These are phyloP conservation scores for Manis crassicaudata DNA, from an alignment of 2,797 vertebrate genomes.

Conservation along the genomic window DNA sequence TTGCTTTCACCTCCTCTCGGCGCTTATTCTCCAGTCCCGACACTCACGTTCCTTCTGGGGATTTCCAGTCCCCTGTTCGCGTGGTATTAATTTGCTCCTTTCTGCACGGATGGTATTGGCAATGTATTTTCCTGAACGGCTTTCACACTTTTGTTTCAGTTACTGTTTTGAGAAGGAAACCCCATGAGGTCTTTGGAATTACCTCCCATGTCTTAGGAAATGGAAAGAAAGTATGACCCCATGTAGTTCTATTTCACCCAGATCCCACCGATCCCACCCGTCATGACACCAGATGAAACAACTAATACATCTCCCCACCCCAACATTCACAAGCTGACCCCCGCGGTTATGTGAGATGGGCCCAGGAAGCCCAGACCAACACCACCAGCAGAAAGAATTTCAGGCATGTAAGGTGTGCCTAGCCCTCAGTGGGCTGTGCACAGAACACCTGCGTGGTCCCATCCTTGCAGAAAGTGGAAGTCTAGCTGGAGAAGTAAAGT, in stretches of 20 bases:
- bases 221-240: not conserved
- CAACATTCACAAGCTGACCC: not conserved
- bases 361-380: not conserved
- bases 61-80: conserved; percentile 53
- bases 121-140: not conserved
- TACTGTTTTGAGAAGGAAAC: not conserved
- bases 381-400: not conserved
- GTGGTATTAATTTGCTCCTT: conserved; percentile 63
- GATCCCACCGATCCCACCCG: not conserved
- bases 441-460: not conserved
- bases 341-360: fast-evolving
- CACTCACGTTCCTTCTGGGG: conserved; percentile 39
- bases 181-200: not conserved
- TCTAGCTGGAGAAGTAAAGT: not conserved
- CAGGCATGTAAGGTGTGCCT: not conserved
- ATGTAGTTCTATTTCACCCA: not conserved
- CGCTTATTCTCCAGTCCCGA: not conserved
- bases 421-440: not conserved
- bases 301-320: too few species aligned
- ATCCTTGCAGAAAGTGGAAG: not conserved
- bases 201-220: not conserved
- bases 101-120: not conserved
- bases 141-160: conserved; percentile 8
- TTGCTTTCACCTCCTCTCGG: conserved; percentile 59
- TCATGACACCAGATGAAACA: not conserved